A percentile compares a stretch with the other conserved stretches of the same genome.
Evolutionary conservation across 2,797 vertebrate species (phyloP).

Genomic region (Eutrigla gurnardus): DNA sequence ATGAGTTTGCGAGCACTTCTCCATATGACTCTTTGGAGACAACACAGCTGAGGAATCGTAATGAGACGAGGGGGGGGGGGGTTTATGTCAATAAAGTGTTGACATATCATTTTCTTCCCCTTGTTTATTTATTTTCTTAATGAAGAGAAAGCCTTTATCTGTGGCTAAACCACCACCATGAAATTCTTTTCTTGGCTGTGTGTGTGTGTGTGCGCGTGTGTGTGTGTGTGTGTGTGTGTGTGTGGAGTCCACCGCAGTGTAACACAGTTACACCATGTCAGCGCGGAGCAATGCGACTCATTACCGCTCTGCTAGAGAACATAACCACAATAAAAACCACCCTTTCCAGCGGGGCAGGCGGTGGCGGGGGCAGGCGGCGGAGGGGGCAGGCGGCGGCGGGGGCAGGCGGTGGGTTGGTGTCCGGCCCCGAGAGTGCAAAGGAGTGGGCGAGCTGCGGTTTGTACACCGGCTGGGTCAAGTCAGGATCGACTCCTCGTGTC

Average conservation of each 20-base stretch:
- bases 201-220: conserved; percentile 43
- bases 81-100: conserved; percentile 66
- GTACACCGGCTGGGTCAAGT: conserved; percentile 22
- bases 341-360: conserved; percentile 32
- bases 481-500: conserved; percentile 29
- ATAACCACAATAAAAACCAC: conserved; percentile 57
- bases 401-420: conserved; percentile 1
- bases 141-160: conserved; percentile 70
- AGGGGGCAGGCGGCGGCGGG: too few species aligned
- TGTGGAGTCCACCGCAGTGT: conserved; percentile 49
- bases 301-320: conserved; percentile 55
- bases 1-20: conserved; percentile 59
- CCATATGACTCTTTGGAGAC: conserved; percentile 60
- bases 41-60: conserved; percentile 59
- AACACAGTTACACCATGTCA: conserved; percentile 47
- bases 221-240: conserved; percentile 42
- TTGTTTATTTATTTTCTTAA: conserved; percentile 67
- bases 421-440: too few species aligned
- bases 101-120: conserved; percentile 56
- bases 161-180: conserved; percentile 61
- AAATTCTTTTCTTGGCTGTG: conserved; percentile 62
- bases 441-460: conserved; percentile 44
- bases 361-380: too few species aligned
- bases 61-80: conserved; percentile 44
- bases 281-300: conserved; percentile 57